phyloP scores from a whole-genome alignment of 2,888 invertebrate genomes.

The Drosophila colorata region DNA sequence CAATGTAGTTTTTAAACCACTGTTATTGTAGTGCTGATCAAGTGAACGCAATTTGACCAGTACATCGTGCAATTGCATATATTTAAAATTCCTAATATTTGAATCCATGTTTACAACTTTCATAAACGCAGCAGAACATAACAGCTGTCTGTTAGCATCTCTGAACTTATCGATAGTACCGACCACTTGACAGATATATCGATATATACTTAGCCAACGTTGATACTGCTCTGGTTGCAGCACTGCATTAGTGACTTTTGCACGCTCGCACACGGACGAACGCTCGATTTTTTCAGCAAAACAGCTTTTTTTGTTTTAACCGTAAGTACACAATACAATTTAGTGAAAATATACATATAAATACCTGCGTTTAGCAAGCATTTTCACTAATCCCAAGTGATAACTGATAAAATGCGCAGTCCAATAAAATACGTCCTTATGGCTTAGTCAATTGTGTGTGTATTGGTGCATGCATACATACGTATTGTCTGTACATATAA shows the following conservation, averaged over 20 bases:
- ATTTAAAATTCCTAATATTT: conserved; percentile 36
- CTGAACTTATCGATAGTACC: conserved; percentile 10
- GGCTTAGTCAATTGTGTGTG: conserved; percentile 14
- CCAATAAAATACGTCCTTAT: background rate
- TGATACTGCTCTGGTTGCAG: conserved; percentile 11
- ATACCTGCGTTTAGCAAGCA: background rate
- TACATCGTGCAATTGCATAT: conserved; percentile 31
- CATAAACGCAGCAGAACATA: background rate
- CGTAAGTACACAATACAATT: conserved; percentile 77
- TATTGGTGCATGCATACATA: conserved; percentile 2
- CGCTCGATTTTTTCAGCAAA: conserved; percentile 78
- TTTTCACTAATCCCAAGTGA: background rate
- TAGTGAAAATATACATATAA: background rate
- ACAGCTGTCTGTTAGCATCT: background rate
- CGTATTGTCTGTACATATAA: conserved; percentile 17
- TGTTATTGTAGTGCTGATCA: conserved; percentile 20
- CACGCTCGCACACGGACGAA: conserved; percentile 45
- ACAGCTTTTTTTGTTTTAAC: conserved; percentile 85
- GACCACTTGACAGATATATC: background rate
- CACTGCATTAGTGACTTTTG: conserved; percentile 47
- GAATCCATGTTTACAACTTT: conserved; percentile 24
- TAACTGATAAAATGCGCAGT: background rate
- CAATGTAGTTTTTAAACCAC: background rate
- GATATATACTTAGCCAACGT: background rate
- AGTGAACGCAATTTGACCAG: conserved; percentile 32